Conservation (phyloP, 2,888 invertebrate species). For the Latrodectus elegans region DNA sequence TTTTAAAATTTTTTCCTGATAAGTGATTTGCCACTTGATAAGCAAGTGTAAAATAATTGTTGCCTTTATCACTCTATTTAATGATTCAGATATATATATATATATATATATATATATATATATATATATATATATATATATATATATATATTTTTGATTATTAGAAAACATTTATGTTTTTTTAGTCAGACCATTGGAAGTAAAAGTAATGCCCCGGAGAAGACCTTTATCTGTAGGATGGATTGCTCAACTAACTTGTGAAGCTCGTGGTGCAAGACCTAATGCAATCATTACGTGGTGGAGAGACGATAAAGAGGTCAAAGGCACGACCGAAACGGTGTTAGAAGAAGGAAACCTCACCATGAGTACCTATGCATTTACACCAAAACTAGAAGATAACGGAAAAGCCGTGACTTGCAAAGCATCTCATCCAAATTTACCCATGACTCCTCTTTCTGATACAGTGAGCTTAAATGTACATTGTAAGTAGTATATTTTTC, state of each 20-base stretch:
- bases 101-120: neutral
- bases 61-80: too few relatives aligned
- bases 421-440: constrained; percentile 71
- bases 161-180: neutral
- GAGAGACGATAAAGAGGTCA: constrained; percentile 68
- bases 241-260: constrained; percentile 70
- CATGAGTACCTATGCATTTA: constrained; percentile 71
- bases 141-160: neutral
- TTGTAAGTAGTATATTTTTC: constrained; percentile 70
- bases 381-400: constrained; percentile 72
- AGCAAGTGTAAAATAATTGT: too few relatives aligned
- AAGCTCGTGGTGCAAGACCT: constrained; percentile 70
- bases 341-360: constrained; percentile 71
- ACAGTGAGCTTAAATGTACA: constrained; percentile 71
- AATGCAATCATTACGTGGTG: constrained; percentile 70
- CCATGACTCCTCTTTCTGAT: constrained; percentile 71
- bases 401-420: constrained; percentile 72
- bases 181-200: constrained; percentile 69
- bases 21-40: too few relatives aligned
- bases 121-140: constrained; percentile 1
- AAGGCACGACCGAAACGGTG: constrained; percentile 66
- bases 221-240: constrained; percentile 69
- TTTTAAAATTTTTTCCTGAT: too few relatives aligned
- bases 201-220: constrained; percentile 64
- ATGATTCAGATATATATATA: neutral